Percentiles rank a stretch among this genome's conserved stretches.
These are phyloP conservation scores for Sinocyclocheilus anshuiensis DNA, from an alignment of 2,113 vertebrate genomes.

Conservation along the genomic window DNA sequence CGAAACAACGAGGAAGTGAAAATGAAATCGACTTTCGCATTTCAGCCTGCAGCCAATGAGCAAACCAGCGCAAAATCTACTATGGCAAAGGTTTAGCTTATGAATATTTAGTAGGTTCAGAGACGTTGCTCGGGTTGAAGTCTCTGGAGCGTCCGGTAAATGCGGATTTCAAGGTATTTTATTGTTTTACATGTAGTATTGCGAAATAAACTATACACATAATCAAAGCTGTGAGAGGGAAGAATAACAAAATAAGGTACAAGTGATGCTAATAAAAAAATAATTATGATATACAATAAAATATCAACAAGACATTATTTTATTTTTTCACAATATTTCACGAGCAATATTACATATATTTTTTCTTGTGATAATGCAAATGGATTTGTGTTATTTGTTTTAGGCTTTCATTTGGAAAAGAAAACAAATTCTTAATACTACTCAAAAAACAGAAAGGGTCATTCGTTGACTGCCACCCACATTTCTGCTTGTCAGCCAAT, in stretches of 20 bases:
- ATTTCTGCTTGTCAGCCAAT: neutral
- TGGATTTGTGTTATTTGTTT: neutral
- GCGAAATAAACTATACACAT: too few relatives aligned
- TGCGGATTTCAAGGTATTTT: neutral
- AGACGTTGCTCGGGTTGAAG: neutral
- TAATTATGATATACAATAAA: too few relatives aligned
- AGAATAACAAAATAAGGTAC: too few relatives aligned
- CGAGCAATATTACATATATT: neutral
- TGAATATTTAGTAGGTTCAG: neutral
- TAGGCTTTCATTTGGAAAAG: too few relatives aligned
- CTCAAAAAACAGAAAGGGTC: too few relatives aligned
- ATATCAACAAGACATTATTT: too few relatives aligned
- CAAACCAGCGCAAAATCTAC: slow-evolving; percentile 38
- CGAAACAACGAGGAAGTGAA: slow-evolving; percentile 82
- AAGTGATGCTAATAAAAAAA: too few relatives aligned
- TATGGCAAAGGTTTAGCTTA: neutral
- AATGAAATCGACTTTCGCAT: slow-evolving; percentile 84
- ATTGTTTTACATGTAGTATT: neutral
- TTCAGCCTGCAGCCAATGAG: slow-evolving; percentile 66
- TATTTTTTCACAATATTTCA: too few relatives aligned
- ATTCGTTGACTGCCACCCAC: too few relatives aligned
- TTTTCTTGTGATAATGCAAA: neutral
- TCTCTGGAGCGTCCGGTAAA: neutral
- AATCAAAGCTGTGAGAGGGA: too few relatives aligned
- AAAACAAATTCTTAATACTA: too few relatives aligned